Evolutionary conservation across 2,113 vertebrate species (phyloP), one percentile per base, ranked within the genome.

Genomic region (Suncus etruscus): DNA sequence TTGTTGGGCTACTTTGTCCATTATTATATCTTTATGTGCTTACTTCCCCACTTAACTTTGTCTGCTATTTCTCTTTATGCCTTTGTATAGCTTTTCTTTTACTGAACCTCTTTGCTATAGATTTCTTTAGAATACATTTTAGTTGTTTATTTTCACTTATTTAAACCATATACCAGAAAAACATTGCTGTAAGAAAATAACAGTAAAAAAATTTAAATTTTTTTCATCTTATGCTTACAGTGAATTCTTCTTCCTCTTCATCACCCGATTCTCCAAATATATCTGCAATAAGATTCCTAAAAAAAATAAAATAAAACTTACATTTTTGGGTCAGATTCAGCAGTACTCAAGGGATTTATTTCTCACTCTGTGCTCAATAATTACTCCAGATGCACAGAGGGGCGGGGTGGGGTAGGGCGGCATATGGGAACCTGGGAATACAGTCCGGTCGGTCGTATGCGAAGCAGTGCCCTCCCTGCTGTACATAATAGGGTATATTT

Each of bases 201-300:
- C 8, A 39, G 63, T 32, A 61, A 0, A 3, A 0, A 58, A 5
- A 63, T 29, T 79, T 11, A 92, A 74, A 51, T 29, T 83, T 7
- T 7, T 80, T 92, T 54, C 27, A 92, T n/a, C 69, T 6, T 27
- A 87, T 81, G 97, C 98, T 97, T 97, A 99, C 99, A 6, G 99
- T 99, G 97, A 99, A 99, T 97, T 99, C 99, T 93, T 99, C 99
- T 85, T 98, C 99, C 70, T 99, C 99, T 95, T 99, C 99, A 96
- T 99, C 99, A 63, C 99, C 99, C 47, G 99, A 99, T 97, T 99
- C 99, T 81, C 99, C 99, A 94, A 99, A 99, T 97, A 99, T 99
- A 96, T 99, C 99, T 45, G 99, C 99, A 48, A 99, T 99, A 97
- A 99, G 98, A 95, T 99, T 99, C 97, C 99, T 99, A 96, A 11